Evolutionary conservation across 35 echinoderm and acorn worm species (phyloP).

Genomic region (Heliocidaris erythrogramma): DNA sequence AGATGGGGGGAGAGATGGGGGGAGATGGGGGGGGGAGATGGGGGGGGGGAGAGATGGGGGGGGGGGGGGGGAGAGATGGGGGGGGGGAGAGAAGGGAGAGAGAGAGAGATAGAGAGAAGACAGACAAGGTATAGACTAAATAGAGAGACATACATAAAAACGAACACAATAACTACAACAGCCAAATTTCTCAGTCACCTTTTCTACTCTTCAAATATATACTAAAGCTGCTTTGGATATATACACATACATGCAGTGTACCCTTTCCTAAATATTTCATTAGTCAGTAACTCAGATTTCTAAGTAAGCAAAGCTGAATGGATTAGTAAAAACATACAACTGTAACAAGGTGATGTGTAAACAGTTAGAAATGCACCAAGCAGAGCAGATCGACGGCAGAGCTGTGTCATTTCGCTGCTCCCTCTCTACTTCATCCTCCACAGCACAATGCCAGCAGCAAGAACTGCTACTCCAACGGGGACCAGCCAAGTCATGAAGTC

Average conservation of each 20-base stretch:
- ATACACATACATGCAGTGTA: too few relatives aligned
- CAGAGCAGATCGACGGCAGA: background rate
- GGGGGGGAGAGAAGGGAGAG: background rate
- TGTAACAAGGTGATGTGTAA: background rate
- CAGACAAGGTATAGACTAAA: too few relatives aligned
- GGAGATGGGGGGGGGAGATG: background rate
- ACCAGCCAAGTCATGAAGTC: background rate
- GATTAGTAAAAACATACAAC: background rate
- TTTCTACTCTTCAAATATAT: too few relatives aligned
- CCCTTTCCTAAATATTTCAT: too few relatives aligned
- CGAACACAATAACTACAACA: background rate
- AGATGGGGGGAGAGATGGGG: background rate
- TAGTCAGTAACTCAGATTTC: background rate
- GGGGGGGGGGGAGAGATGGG: background rate
- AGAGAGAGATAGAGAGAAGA: too few relatives aligned
- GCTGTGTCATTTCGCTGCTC: slow-evolving; percentile 32
- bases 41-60: background rate
- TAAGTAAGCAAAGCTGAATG: background rate
- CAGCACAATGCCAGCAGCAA: slow-evolving; percentile 23
- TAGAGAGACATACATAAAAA: too few relatives aligned
- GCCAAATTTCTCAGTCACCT: too few relatives aligned
- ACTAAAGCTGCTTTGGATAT: too few relatives aligned
- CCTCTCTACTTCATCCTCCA: slow-evolving; percentile 32
- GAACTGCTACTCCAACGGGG: slow-evolving; percentile 19
- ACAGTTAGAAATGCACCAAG: background rate